Percentiles rank a stretch among this genome's conserved stretches.
Evolutionary conservation across 2,888 invertebrate species (phyloP).

Genomic region (Chorisops tibialis): DNA sequence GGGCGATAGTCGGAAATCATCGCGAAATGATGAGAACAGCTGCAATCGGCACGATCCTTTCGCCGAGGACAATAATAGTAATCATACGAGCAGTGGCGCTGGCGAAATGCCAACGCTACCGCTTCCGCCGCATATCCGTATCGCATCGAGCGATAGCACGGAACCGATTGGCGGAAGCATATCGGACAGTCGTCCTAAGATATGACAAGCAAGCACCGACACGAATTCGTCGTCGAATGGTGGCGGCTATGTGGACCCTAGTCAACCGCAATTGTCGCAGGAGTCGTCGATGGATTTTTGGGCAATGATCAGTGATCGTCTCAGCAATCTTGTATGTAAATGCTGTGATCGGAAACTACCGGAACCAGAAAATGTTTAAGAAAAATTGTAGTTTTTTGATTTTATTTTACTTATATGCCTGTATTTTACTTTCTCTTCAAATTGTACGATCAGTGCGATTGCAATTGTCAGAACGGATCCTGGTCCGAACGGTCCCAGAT

Average conservation of each 20-base stretch:
- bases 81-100: constrained; percentile 49
- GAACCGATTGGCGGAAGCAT: constrained; percentile 33
- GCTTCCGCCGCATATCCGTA: constrained; percentile 44
- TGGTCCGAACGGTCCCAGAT: too few relatives aligned
- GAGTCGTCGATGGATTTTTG: constrained; percentile 45
- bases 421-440: too few relatives aligned
- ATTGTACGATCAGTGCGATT: too few relatives aligned
- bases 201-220: constrained; percentile 51
- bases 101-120: constrained; percentile 37
- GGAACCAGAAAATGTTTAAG: constrained; percentile 51
- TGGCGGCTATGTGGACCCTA: background rate
- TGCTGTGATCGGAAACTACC: constrained; percentile 52
- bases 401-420: too few relatives aligned
- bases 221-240: constrained; percentile 44
- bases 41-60: constrained; percentile 38
- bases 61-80: constrained; percentile 47
- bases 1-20: constrained; percentile 49
- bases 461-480: too few relatives aligned
- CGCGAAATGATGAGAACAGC: constrained; percentile 43
- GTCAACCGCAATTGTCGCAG: constrained; percentile 30
- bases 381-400: background rate
- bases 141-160: constrained; percentile 41
- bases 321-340: constrained; percentile 50
- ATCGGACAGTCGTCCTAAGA: constrained; percentile 43
- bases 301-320: constrained; percentile 49